Percentiles rank a stretch among this genome's conserved stretches.
Evolutionary conservation across 2,888 invertebrate species (phyloP).

Genomic region (Elaeidobius kamerunicus): DNA sequence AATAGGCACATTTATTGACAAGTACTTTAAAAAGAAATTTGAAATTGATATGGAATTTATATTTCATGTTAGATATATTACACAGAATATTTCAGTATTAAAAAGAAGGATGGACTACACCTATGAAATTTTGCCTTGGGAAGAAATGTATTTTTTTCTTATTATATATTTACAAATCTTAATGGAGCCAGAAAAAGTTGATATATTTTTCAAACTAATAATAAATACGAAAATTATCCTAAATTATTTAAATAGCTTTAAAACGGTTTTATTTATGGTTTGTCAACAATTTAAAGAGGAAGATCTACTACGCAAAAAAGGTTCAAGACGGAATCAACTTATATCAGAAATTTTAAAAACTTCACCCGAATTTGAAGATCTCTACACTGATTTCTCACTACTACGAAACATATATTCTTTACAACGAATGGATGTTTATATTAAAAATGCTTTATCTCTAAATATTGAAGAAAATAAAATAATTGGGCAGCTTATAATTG

Average conservation of each 20-base stretch:
- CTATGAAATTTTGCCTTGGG: constrained; percentile 10
- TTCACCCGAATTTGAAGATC: constrained; percentile 3
- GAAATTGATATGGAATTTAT: constrained; percentile 1
- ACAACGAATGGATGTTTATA: constrained; percentile 5
- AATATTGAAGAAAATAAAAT: not conserved
- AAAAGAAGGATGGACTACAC: constrained; percentile 2
- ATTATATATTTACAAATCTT: not conserved
- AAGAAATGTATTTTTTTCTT: constrained; percentile 18
- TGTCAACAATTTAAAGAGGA: not conserved
- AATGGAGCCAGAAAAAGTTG: not conserved
- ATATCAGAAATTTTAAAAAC: not conserved
- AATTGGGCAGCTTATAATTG: constrained; percentile 4
- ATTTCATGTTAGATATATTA: constrained; percentile 1
- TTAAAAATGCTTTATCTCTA: constrained; percentile 2
- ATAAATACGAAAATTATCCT: constrained; percentile 4
- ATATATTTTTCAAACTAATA: constrained; percentile 4
- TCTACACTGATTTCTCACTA: constrained; percentile 3
- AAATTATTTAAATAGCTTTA: not conserved
- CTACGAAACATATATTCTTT: constrained; percentile 9
- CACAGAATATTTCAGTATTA: constrained; percentile 3
- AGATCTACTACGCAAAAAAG: constrained; percentile 7
- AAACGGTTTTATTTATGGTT: too few species aligned
- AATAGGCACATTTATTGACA: not conserved
- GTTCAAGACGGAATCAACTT: not conserved
- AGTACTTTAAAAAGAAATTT: constrained; percentile 2